phyloP scores from a whole-genome alignment of 2,888 invertebrate genomes.

The Schizaphis graminum region DNA sequence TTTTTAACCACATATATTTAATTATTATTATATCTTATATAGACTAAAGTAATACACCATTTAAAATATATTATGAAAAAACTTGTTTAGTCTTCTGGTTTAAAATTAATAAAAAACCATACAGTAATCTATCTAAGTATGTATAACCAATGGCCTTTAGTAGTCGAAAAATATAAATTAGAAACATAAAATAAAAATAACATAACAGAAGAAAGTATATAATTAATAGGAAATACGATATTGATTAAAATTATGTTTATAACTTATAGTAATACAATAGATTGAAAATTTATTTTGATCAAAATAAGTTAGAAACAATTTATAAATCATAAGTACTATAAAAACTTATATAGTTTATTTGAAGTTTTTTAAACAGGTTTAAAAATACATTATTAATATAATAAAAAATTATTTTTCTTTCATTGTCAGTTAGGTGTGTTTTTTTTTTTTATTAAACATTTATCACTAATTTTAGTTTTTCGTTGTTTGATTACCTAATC shows the following conservation, averaged over 20 bases:
- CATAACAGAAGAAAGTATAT: background rate
- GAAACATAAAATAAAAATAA: background rate
- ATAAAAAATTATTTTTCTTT: background rate
- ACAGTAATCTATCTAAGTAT: background rate
- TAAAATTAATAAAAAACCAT: background rate
- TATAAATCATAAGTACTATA: background rate
- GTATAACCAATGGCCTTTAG: background rate
- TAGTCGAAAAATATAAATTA: background rate
- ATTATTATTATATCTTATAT: background rate
- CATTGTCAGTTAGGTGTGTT: background rate
- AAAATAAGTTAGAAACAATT: background rate
- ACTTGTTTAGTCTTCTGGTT: background rate
- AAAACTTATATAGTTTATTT: background rate
- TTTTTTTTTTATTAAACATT: background rate
- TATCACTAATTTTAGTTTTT: background rate
- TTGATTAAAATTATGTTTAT: background rate
- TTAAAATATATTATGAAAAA: background rate
- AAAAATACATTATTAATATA: conserved; percentile 1
- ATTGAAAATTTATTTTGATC: background rate
- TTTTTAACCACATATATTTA: background rate
- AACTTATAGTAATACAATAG: background rate
- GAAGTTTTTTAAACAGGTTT: background rate
- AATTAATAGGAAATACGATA: background rate
- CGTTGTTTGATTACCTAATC: conserved; percentile 16
- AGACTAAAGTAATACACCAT: background rate